These are phyloP conservation scores for Okamejei kenojei DNA, from an alignment of 2,797 vertebrate species.

Conservation along the genomic window DNA sequence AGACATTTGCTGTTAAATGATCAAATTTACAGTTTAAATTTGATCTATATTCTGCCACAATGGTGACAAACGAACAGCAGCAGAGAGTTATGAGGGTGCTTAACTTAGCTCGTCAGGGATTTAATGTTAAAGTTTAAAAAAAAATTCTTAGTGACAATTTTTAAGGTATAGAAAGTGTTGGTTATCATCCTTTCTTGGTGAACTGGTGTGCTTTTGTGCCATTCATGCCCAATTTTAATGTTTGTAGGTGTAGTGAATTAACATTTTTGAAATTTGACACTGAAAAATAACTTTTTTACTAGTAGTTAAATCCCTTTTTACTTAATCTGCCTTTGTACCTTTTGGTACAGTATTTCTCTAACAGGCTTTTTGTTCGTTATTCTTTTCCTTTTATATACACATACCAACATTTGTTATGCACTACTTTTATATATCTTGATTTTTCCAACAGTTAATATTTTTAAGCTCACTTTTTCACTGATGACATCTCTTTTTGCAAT, in stretches of 20 bases:
- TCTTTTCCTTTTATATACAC: constrained; percentile 69
- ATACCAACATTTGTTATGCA: constrained; percentile 99
- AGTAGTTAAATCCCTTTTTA: constrained; percentile 96
- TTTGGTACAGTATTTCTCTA: constrained; percentile 99
- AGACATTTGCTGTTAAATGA: constrained; percentile 66
- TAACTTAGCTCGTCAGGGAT: constrained; percentile 90
- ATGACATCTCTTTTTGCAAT: constrained; percentile 99
- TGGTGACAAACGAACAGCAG: constrained; percentile 62
- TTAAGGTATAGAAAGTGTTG: constrained; percentile 41
- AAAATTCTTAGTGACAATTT: constrained; percentile 79
- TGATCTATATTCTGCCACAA: constrained; percentile 61
- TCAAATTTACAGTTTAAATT: constrained; percentile 60
- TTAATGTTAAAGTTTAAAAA: constrained; percentile 86
- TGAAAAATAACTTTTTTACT: constrained; percentile 99
- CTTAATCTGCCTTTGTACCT: constrained; percentile 84
- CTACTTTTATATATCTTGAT: constrained; percentile 99
- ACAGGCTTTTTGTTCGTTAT: constrained; percentile 96
- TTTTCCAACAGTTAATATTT: constrained; percentile 99
- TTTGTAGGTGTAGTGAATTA: constrained; percentile 86
- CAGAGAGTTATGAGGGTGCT: constrained; percentile 64
- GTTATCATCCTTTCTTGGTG: constrained; percentile 69
- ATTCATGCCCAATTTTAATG: constrained; percentile 77
- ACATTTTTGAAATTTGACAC: constrained; percentile 87
- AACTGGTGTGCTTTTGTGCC: constrained; percentile 92
- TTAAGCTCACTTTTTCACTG: constrained; percentile 99